These are phyloP conservation scores for Salpingus planirostris DNA, from an alignment of 2,888 invertebrate genomes.

Conservation along the genomic window DNA sequence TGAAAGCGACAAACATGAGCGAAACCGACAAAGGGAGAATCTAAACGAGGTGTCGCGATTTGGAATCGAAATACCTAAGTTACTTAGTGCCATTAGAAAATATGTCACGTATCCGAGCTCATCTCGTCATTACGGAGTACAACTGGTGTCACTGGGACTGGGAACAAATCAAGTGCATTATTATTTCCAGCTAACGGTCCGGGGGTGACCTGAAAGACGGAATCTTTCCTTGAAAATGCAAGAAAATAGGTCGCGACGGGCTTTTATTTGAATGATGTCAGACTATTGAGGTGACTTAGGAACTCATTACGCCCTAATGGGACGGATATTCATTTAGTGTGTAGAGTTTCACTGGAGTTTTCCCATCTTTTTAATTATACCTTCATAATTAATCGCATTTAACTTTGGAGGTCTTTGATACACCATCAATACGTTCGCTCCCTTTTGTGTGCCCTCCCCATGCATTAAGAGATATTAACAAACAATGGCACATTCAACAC, in stretches of 20 bases:
- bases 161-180: too few relatives aligned
- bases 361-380: slow-evolving; percentile 17
- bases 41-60: too few relatives aligned
- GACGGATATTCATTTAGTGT: slow-evolving; percentile 20
- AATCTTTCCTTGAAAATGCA: background rate
- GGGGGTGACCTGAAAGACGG: slow-evolving; percentile 3
- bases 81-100: too few relatives aligned
- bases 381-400: slow-evolving; percentile 19
- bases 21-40: too few relatives aligned
- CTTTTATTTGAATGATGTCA: slow-evolving; percentile 4
- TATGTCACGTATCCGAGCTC: too few relatives aligned
- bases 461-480: background rate
- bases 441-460: background rate
- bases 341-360: slow-evolving; percentile 15
- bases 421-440: slow-evolving; percentile 1
- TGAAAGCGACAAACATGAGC: too few relatives aligned
- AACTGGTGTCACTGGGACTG: too few relatives aligned
- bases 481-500: slow-evolving; percentile 8
- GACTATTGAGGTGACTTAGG: slow-evolving; percentile 7
- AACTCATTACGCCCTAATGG: slow-evolving; percentile 22
- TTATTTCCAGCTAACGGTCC: too few relatives aligned
- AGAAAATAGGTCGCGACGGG: slow-evolving; percentile 1
- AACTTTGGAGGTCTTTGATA: slow-evolving; percentile 9
- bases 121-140: too few relatives aligned
- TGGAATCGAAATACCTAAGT: too few relatives aligned